Conservation (phyloP, 2,888 invertebrate species). For the Unio pictorum region DNA sequence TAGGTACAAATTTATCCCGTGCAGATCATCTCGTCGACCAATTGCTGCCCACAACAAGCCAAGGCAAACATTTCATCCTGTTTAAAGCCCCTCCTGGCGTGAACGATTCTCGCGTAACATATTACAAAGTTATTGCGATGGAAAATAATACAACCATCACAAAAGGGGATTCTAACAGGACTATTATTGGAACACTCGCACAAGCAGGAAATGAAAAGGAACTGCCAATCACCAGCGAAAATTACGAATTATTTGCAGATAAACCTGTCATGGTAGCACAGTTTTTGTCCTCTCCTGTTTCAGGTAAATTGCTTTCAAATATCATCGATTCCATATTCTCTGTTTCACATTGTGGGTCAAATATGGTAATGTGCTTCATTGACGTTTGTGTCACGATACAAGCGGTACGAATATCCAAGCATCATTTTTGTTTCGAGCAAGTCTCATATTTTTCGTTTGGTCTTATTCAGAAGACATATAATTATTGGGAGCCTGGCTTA, state of each 20-base stretch:
- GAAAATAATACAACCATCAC: constrained; percentile 1
- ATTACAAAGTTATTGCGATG: constrained; percentile 19
- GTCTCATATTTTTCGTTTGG: too few species aligned
- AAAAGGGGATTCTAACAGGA: neutral
- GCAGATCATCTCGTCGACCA: constrained; percentile 14
- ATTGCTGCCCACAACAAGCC: constrained; percentile 9
- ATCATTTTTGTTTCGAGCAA: too few species aligned
- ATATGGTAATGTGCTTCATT: too few species aligned
- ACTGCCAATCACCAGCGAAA: neutral
- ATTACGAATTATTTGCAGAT: constrained; percentile 19
- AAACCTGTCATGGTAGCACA: constrained; percentile 20
- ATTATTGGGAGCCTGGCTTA: too few species aligned
- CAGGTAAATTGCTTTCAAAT: too few species aligned
- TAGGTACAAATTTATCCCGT: neutral
- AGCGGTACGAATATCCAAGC: too few species aligned
- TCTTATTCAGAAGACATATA: too few species aligned
- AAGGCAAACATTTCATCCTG: constrained; percentile 20
- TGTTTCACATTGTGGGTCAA: too few species aligned
- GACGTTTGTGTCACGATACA: too few species aligned
- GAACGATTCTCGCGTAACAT: constrained; percentile 10
- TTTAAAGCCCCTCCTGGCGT: constrained; percentile 7
- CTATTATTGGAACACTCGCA: neutral
- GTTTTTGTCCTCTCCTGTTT: constrained; percentile 1
- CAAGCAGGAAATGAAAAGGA: too few species aligned
- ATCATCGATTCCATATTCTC: too few species aligned